Conservation (phyloP, 2,113 vertebrate genomes). For the Callithrix jacchus region DNA sequence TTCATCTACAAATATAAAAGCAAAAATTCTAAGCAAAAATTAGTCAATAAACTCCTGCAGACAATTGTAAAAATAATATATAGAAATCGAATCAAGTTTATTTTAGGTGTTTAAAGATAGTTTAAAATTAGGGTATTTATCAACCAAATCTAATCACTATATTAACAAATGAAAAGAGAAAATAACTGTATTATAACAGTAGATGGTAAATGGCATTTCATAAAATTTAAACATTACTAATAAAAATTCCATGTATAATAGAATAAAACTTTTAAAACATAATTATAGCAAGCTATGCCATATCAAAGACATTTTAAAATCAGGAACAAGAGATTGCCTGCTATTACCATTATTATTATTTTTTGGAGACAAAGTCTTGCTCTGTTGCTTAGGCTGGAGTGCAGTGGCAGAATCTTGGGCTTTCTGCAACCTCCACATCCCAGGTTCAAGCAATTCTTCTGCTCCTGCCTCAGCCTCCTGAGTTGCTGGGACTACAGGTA, state of each 20-base stretch:
- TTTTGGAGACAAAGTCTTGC: background rate
- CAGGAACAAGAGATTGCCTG: background rate
- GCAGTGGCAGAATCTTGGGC: too few relatives aligned
- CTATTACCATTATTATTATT: background rate
- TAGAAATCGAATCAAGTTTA: background rate
- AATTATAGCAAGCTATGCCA: background rate
- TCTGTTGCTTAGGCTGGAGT: background rate
- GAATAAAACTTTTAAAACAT: background rate
- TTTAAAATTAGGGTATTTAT: background rate
- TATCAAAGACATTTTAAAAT: conserved; percentile 5
- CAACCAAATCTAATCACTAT: background rate
- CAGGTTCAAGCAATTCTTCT: too few relatives aligned
- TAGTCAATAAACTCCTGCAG: background rate
- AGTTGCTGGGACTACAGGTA: too few relatives aligned
- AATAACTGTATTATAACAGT: background rate
- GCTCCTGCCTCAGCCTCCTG: too few relatives aligned
- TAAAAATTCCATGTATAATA: background rate
- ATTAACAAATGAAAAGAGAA: background rate
- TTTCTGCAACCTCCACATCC: too few relatives aligned
- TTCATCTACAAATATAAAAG: background rate
- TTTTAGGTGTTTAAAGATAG: background rate
- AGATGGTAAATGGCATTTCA: background rate
- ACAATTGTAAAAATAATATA: background rate
- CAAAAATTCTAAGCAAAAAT: background rate
- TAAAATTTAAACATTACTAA: background rate